These are phyloP conservation scores for Pleuronectes platessa DNA, from an alignment of 2,113 vertebrate species.

Conservation along the genomic window DNA sequence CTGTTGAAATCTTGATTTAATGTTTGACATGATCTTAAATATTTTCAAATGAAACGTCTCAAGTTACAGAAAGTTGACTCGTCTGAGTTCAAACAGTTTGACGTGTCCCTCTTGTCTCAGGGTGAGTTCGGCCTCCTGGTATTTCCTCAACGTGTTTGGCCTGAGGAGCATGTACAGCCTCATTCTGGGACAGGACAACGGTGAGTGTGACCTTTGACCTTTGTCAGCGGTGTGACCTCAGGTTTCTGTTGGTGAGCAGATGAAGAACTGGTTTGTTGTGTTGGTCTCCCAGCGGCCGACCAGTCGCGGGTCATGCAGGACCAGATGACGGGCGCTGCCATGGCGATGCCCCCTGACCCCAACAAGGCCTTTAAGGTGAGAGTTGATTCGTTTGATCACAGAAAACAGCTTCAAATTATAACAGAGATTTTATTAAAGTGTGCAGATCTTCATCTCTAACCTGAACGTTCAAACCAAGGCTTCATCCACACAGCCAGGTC, in stretches of 20 bases:
- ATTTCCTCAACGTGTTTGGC: conserved; percentile 86
- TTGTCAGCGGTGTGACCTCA: not conserved
- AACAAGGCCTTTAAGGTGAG: conserved; percentile 88
- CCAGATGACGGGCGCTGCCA: conserved; percentile 84
- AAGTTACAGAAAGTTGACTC: no score
- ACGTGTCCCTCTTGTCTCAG: conserved; percentile 54
- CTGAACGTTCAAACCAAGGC: no score
- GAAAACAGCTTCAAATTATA: not conserved
- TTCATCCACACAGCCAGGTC: no score
- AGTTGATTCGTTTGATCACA: not conserved
- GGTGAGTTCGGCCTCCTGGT: conserved; percentile 89
- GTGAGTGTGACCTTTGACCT: conserved; percentile 66
- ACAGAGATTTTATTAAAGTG: no score
- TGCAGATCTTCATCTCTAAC: no score
- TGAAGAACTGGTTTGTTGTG: not conserved
- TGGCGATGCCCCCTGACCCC: conserved; percentile 82
- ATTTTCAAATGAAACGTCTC: no score
- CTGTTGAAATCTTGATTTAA: no score
- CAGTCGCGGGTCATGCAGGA: conserved; percentile 84
- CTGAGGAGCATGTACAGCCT: conserved; percentile 86
- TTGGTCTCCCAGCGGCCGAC: conserved; percentile 76
- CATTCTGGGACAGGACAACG: conserved; percentile 86
- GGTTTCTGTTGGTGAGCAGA: not conserved
- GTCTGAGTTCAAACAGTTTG: no score
- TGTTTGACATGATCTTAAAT: no score